Evolutionary conservation across 2,888 invertebrate genomes (phyloP).

Genomic region (Gasteruption jaculator): DNA sequence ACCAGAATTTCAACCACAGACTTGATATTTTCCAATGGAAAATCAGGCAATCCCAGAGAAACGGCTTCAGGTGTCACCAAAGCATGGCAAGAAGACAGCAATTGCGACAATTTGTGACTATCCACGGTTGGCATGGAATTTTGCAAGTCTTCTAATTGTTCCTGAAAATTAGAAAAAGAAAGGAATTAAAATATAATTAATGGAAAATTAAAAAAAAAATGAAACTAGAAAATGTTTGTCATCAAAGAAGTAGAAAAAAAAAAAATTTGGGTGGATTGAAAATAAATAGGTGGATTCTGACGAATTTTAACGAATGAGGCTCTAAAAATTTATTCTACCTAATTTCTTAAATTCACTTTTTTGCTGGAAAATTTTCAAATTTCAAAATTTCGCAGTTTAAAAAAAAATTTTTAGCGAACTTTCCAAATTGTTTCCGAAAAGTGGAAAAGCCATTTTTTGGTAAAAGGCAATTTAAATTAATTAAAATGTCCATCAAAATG

Average conservation of each 20-base stretch:
- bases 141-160: constrained; percentile 56
- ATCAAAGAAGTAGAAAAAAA: neutral
- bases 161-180: constrained; percentile 50
- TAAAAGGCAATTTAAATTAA: too few species aligned
- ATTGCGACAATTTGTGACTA: constrained; percentile 52
- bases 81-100: constrained; percentile 67
- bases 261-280: neutral
- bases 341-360: too few species aligned
- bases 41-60: constrained; percentile 77
- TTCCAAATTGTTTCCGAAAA: too few species aligned
- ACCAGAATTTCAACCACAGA: constrained; percentile 67
- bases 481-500: too few species aligned
- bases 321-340: too few species aligned
- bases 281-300: constrained; percentile 1
- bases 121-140: constrained; percentile 55
- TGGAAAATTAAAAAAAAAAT: constrained; percentile 15
- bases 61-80: constrained; percentile 72
- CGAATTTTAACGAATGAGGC: too few species aligned
- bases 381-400: too few species aligned
- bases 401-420: too few species aligned
- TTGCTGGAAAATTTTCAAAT: too few species aligned
- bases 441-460: too few species aligned
- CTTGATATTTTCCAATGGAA: constrained; percentile 78
- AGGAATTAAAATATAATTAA: constrained; percentile 12
- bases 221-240: constrained; percentile 29